These are phyloP conservation scores for Tetanocera ferruginea DNA, from an alignment of 2,888 invertebrate species.

Conservation along the genomic window DNA sequence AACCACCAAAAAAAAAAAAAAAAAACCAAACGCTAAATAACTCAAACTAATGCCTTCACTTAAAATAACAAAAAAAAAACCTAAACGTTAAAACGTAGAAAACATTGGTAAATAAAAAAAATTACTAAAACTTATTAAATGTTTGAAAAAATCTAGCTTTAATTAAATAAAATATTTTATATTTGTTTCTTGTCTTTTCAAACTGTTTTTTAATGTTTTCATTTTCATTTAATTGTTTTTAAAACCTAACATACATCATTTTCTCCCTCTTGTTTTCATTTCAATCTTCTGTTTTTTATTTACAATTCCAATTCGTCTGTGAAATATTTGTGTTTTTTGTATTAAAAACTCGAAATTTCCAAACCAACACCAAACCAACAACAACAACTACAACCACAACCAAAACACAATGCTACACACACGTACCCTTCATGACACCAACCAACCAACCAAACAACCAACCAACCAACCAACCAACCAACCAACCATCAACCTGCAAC, in stretches of 20 bases:
- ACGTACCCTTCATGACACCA: slow-evolving; percentile 28
- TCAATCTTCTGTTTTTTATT: slow-evolving; percentile 10
- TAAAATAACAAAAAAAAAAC: slow-evolving; percentile 45
- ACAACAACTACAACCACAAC: slow-evolving; percentile 40
- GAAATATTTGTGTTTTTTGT: slow-evolving; percentile 37
- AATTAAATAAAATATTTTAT: slow-evolving; percentile 36
- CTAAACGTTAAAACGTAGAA: slow-evolving; percentile 58
- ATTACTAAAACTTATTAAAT: slow-evolving; percentile 35
- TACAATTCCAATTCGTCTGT: slow-evolving; percentile 23
- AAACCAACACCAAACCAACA: slow-evolving; percentile 19
- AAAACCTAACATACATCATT: slow-evolving; percentile 39
- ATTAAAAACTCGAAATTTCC: slow-evolving; percentile 35
- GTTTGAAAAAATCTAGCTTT: slow-evolving; percentile 23
- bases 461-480: slow-evolving; percentile 23
- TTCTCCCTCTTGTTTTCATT: slow-evolving; percentile 28
- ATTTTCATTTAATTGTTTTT: slow-evolving; percentile 30
- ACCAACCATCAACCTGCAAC: slow-evolving; percentile 26
- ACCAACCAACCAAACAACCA: slow-evolving; percentile 22
- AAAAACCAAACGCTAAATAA: slow-evolving; percentile 43
- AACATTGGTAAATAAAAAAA: slow-evolving; percentile 65
- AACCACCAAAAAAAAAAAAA: slow-evolving; percentile 46
- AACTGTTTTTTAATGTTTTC: slow-evolving; percentile 15
- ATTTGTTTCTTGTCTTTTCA: slow-evolving; percentile 22
- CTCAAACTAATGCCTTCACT: slow-evolving; percentile 45
- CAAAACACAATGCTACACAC: slow-evolving; percentile 26